Base-by-base conservation (phyloP, 2,113 vertebrate genomes). In the Neogale vison region DNA sequence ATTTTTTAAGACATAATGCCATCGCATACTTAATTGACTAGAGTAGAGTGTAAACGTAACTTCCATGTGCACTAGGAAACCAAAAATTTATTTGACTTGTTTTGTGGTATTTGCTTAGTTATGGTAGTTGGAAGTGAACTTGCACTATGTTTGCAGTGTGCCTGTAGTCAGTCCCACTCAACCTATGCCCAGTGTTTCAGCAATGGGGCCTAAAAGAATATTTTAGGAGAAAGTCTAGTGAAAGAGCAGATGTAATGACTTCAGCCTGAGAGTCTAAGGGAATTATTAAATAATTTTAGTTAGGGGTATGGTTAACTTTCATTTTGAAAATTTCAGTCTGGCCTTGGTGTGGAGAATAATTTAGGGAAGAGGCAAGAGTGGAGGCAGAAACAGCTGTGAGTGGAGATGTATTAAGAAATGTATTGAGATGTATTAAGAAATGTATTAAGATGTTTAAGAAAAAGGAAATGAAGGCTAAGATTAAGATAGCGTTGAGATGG, bases 241-340 rank as follows among this genome's bases (percentile, higher is more conserved):
- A 85, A 76, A 72, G 36, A 45, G 1, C 11, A 31, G 10, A 12
- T 96, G 8, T 72, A 47, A 45, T 65, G 85, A 93, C 45, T 69
- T 91, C 65, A 83, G 57, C n/a, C 6, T 69, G 47, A 80, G 34
- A 90, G 8, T 12, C 23, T 39, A 61, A 87, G 74, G 50, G 80
- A 84, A 80, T 94, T 93, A 45, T 82, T 90, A 93, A 67, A 69
- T 95, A 59, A 74, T 74, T 93, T 97, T 88, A 96, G 72, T 67
- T 89, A 69, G 42, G 31, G 42, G 55, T n/a, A 29, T 82, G 81
- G 71, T 55, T 90, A 69, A 52, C 39, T 63, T 59, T 80, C 24
- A 88, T 50, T 90, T 57, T 95, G 61, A 76, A 95, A 87, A 88
- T 84, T 88, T 95, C 15, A 81, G 1, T 81, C 6, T 81, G 9